Evolutionary conservation across 2,888 invertebrate genomes (phyloP).

Genomic region (Nowickia ferox): DNA sequence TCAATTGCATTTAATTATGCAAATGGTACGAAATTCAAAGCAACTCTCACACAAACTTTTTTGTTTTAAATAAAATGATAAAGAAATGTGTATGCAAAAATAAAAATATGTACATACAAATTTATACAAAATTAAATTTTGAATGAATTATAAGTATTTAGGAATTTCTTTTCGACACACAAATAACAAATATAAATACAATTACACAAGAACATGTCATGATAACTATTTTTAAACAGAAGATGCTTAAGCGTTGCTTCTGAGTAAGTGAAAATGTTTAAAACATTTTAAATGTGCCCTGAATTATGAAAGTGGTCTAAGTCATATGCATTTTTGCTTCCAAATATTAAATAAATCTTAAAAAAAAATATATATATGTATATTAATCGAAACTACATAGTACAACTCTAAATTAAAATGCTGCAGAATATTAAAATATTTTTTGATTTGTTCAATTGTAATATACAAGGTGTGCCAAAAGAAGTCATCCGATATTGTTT

Average conservation of each 20-base stretch:
- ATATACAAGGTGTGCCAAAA: too few relatives aligned
- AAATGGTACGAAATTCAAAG: conserved; percentile 61
- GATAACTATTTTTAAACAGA: not conserved
- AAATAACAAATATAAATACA: not conserved
- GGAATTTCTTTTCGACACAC: not conserved
- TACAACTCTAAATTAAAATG: too few relatives aligned
- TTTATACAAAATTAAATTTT: not conserved
- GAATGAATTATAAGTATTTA: conserved; percentile 18
- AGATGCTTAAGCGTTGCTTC: not conserved
- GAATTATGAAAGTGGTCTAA: too few relatives aligned
- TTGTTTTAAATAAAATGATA: not conserved
- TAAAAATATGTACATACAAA: not conserved
- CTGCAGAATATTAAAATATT: too few relatives aligned
- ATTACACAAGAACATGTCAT: not conserved
- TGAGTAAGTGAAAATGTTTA: not conserved
- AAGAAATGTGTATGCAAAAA: conserved; percentile 58
- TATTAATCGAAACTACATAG: too few relatives aligned
- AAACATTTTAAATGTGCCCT: too few relatives aligned
- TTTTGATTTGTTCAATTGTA: too few relatives aligned
- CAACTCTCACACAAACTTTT: not conserved
- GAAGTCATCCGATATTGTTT: too few relatives aligned
- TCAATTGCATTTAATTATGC: conserved; percentile 73
- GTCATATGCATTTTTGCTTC: not conserved
- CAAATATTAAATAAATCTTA: too few relatives aligned
- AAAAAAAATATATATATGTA: too few relatives aligned